phyloP scores from a whole-genome alignment of 2,113 vertebrate species.

The Montifringilla adamsi region DNA sequence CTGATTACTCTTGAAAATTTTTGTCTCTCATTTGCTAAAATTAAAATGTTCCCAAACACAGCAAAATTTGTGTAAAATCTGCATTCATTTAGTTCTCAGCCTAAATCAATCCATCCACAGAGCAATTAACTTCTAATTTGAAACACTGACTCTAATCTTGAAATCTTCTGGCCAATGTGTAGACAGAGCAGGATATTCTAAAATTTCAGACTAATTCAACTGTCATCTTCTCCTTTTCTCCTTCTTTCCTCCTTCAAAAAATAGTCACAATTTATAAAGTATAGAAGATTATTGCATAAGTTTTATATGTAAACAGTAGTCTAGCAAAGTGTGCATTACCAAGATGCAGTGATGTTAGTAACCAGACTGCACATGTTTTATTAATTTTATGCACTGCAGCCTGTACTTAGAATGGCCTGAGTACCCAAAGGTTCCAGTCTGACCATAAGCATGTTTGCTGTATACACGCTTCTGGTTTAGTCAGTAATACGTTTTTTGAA shows the following conservation, averaged over 20 bases:
- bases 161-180: not conserved
- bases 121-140: not conserved
- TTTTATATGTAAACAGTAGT: not conserved
- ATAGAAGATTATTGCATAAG: not conserved
- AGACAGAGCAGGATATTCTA: not conserved
- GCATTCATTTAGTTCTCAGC: not conserved
- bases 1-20: not conserved
- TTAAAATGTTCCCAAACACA: not conserved
- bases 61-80: not conserved
- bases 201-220: not conserved
- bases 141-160: not conserved
- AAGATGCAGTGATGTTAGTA: not conserved
- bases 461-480: not conserved
- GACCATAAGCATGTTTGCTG: not conserved
- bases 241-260: not conserved
- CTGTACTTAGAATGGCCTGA: not conserved
- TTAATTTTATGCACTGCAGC: not conserved
- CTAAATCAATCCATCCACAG: not conserved
- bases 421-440: not conserved
- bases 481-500: not conserved
- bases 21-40: not conserved
- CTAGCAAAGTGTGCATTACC: not conserved
- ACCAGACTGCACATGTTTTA: not conserved
- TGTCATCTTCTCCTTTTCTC: not conserved
- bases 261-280: not conserved